These are phyloP conservation scores for Catagonus wagneri DNA, from an alignment of 2,113 vertebrate genomes.

Conservation along the genomic window DNA sequence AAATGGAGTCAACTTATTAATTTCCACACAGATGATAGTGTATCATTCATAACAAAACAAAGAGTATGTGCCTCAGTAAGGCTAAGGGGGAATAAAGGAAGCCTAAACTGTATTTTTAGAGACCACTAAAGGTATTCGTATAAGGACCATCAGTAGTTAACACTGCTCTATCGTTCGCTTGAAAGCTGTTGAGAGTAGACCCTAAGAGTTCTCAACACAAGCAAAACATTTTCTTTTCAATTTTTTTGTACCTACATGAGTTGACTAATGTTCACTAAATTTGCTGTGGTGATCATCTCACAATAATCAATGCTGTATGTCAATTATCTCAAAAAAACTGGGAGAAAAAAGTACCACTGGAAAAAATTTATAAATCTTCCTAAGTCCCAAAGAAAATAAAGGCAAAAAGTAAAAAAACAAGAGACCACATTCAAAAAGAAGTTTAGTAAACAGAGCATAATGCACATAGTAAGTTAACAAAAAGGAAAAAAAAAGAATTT, in stretches of 20 bases:
- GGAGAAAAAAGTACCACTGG: not conserved
- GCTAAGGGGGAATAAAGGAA: not conserved
- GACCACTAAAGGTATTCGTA: not conserved
- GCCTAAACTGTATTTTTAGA: not conserved
- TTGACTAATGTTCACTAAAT: not conserved
- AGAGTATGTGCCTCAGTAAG: not conserved
- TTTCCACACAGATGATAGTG: not conserved
- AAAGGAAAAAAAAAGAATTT: not conserved
- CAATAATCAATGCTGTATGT: not conserved
- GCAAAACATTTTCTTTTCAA: not conserved
- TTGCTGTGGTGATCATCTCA: not conserved
- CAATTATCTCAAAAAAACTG: not conserved
- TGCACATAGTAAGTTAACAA: too few relatives aligned
- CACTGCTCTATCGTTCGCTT: not conserved
- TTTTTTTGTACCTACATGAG: not conserved
- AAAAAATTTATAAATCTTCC: not conserved
- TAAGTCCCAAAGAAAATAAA: not conserved
- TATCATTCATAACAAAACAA: not conserved
- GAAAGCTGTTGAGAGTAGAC: not conserved
- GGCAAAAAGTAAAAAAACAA: not conserved
- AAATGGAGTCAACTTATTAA: not conserved
- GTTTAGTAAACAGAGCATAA: too few relatives aligned
- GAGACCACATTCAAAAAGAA: not conserved
- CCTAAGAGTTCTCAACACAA: not conserved
- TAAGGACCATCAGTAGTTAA: not conserved